Base-by-base conservation (phyloP, 53 echinoderm and acorn worm species). In the Holothuria leucospilota region DNA sequence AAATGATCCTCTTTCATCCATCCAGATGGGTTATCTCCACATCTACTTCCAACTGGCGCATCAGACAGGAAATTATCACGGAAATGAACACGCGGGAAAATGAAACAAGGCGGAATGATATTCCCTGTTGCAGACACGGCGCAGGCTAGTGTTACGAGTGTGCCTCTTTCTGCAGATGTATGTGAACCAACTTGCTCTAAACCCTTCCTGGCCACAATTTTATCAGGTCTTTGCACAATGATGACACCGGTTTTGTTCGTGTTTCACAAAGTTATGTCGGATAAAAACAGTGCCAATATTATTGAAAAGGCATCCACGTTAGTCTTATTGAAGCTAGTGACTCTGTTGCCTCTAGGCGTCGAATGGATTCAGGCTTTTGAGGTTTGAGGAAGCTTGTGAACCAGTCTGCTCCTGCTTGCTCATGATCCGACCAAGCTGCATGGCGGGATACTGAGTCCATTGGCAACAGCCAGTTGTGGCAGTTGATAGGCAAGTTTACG, bases 261-360 rank as follows among this genome's bases (percentile, higher is more conserved):
- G 39, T 73, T 8, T 73, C 73, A 8, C 39, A 73, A 73, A 73
- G 13, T 28, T 73, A 42, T 42, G 15, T 42, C 73, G 39, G 39
- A 1, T 38, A n/a, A 13, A 40, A 40, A 73, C 40, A 38, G 15
- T 40, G 73, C n/a, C 2, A 16, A 42, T 5, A 30, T 73, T 73
- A 28, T 73, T 11, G 13, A 73, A 73, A 73, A 73, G 38, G 62
- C 8, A 27, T 62, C n/a, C 39, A 82, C 83, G 53, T 61, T 61
- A 82, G 62, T 62, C 25, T 64, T 39, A 53, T 82, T 82, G 64
- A 82, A 82, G 62, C 83, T 64, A 63, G 64, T 82, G 62, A 63
- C 83, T 62, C 83, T n/a, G 62, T n/a, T n/a, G n/a, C n/a, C n/a
- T 29, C 83, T 63, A 82, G 63, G 39, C 83, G 83, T 82, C 30